Evolutionary conservation across 2,797 vertebrate species (phyloP), one percentile per base, ranked within the genome.

Genomic region (Cyclura pinguis): DNA sequence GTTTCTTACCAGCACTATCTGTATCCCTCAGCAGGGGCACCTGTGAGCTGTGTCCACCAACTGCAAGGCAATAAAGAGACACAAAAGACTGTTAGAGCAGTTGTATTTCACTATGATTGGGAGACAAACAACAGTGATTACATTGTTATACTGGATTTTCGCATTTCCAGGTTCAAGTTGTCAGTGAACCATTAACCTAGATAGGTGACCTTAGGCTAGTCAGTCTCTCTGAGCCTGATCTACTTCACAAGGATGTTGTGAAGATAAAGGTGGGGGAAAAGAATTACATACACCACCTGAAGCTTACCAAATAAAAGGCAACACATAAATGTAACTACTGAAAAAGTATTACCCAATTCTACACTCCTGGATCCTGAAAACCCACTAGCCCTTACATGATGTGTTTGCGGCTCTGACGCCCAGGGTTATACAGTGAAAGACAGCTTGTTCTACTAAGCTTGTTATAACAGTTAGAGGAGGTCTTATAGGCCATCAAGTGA

Each of bases 11-110:
- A 85, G 29, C 92, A 2, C 95, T 96, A 3, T 98, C 98, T 0
- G 96, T 95, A 52, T 98, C 98, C 24, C 96, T 98, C 89, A 99
- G 96, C 87, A 99, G 93, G 64, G 98, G 98, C 62, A 98, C 98
- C 92, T 98, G 98, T 55, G 98, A 98, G 85, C 98, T 97, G 16
- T 98, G 98, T 84, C 98, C 98, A n/a, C 98, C 98, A 95, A 95
- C 92, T 97, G 24, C n/a, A 35, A 86, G 50, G 57, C 50, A 72
- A 88, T 42, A 27, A 38, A 67, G 59, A 67, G 47, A 84, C 3
- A 72, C 32, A 12, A 69, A 50, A 13, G 29, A 9, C 2, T 27
- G n/a, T 90, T 74, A 90, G 32, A 83, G 67, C 55, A 13, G 24
- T 42, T n/a, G 4, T n/a, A 42, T 6, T 20, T 9, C 3, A 42